These are phyloP conservation scores for Augochlora pura DNA, from an alignment of 1,140 invertebrate genomes.

Conservation along the genomic window DNA sequence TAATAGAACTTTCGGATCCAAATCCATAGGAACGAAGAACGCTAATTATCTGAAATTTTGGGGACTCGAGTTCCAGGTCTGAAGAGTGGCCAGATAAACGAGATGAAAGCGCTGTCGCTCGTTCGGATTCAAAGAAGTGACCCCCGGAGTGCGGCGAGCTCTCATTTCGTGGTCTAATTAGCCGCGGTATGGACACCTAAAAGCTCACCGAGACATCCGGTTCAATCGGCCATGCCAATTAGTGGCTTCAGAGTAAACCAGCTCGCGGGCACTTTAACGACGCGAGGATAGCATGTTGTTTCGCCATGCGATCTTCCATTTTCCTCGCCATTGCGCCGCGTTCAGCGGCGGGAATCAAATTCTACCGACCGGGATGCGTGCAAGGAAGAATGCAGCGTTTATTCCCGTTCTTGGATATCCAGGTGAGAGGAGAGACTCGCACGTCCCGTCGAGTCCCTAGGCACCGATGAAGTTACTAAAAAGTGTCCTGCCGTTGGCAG, in stretches of 20 bases:
- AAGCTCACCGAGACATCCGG: slow-evolving; percentile 21
- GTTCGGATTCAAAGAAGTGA: background rate
- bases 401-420: background rate
- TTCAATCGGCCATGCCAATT: slow-evolving; percentile 44
- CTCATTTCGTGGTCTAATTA: slow-evolving; percentile 46
- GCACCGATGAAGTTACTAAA: slow-evolving; percentile 54
- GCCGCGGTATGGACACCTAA: slow-evolving; percentile 9
- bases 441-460: slow-evolving; percentile 55
- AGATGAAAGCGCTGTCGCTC: background rate
- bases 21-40: slow-evolving; percentile 14
- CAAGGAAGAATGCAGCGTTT: background rate
- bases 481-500: slow-evolving; percentile 64
- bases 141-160: background rate
- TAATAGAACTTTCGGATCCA: slow-evolving; percentile 29
- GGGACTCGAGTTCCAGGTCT: background rate
- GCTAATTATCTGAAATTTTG: background rate
- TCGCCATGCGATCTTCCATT: too few relatives aligned
- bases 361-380: background rate
- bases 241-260: slow-evolving; percentile 31
- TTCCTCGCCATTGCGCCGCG: too few relatives aligned
- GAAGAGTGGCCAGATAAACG: background rate
- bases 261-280: slow-evolving; percentile 27
- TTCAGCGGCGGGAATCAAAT: background rate
- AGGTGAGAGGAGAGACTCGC: too few relatives aligned
- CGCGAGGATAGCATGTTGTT: slow-evolving; percentile 34